phyloP scores from a whole-genome alignment of 2,888 invertebrate genomes.

The Lapara coniferarum region DNA sequence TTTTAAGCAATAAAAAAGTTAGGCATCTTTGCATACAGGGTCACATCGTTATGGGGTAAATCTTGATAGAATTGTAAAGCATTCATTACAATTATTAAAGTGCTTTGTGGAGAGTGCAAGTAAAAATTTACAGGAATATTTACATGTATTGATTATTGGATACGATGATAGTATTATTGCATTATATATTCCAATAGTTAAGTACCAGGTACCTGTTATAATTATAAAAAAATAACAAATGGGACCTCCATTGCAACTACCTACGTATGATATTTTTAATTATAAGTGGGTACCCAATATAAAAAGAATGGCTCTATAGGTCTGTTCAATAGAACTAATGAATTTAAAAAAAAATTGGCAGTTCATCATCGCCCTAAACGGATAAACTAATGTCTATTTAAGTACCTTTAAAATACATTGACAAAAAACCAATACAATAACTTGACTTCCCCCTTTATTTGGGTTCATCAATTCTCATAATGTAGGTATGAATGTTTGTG shows the following conservation, averaged over 20 bases:
- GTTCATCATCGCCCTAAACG: too few relatives aligned
- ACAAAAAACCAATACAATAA: background rate
- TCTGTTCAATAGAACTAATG: too few relatives aligned
- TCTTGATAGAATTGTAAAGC: background rate
- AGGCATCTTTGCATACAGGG: background rate
- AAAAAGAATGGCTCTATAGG: too few relatives aligned
- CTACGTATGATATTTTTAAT: too few relatives aligned
- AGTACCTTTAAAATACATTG: background rate
- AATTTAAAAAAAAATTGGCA: too few relatives aligned
- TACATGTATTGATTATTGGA: background rate
- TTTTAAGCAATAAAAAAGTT: background rate
- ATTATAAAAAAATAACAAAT: too few relatives aligned
- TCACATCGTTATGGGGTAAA: background rate
- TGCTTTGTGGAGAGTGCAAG: background rate
- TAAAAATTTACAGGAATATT: background rate
- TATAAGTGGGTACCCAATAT: too few relatives aligned
- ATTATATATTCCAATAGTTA: too few relatives aligned
- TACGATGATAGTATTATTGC: slow-evolving; percentile 1
- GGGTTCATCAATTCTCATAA: slow-evolving; percentile 28
- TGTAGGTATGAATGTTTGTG: background rate
- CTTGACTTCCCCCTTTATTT: background rate
- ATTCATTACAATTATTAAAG: background rate
- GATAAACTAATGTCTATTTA: background rate
- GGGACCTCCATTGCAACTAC: too few relatives aligned
- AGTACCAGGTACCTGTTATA: too few relatives aligned